Evolutionary conservation across 1,140 invertebrate genomes (phyloP), one percentile per base, ranked within the genome.

Genomic region (Galleria mellonella): DNA sequence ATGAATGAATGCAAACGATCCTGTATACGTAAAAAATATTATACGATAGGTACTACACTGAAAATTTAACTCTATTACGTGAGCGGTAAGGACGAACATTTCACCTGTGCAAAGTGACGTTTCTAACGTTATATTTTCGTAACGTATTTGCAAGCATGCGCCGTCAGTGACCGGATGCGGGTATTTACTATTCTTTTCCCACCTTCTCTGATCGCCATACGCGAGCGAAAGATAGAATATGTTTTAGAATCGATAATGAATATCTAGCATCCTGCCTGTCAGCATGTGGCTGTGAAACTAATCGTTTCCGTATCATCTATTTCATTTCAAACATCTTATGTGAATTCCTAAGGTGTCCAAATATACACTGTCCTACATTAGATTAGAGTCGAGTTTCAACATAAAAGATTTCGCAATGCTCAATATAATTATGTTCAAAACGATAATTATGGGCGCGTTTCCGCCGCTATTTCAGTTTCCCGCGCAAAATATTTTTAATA

Each of bases 241-340:
- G 64, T 74, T 75, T 81, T 73, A 70, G 70, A 81, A 77, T 77
- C 72, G 67, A 77, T 75, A 76, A 82, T 76, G 71, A 61, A 72
- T 73, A 72, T 62, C 62, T 78, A 62, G 64, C 72, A 78, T 82
- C 77, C 77, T 72, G 68, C 53, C 62, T 77, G 73, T 81, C 74
- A 76, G 62, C 76, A 72, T 82, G 76, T 70, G 74, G 65, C 59
- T 72, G 60, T 71, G 69, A 76, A 78, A 82, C 77, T 78, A 82
- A 82, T 82, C 74, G 74, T 77, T 78, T 78, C 77, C 77, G 72
- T 50, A 59, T 58, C 27, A 41, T 11, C 17, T 23, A 23, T 30
- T 31, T 11, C 17, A 32, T 32, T 41, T 7, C 32, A 42, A 81
- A 72, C n/a, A 49, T 11, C 43, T 0, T 60, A 74, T 54, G n/a